phyloP scores from a whole-genome alignment of 1,140 invertebrate genomes.

The Drosophila guanche region DNA sequence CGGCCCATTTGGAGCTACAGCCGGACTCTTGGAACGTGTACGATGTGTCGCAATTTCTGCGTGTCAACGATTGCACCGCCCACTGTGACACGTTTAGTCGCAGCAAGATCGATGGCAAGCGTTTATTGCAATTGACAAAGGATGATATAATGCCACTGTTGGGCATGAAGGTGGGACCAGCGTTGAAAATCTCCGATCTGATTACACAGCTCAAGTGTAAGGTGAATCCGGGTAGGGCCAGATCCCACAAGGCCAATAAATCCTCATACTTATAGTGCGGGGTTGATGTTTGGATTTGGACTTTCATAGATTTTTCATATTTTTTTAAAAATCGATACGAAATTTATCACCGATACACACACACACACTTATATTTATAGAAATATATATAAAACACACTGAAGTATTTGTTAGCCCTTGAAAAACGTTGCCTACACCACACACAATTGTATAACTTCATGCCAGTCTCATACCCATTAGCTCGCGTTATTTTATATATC shows the following conservation, averaged over 20 bases:
- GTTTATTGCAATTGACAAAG: constrained; percentile 91
- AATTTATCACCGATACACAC: constrained; percentile 56
- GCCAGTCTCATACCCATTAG: constrained; percentile 48
- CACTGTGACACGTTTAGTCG: constrained; percentile 93
- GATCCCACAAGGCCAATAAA: constrained; percentile 80
- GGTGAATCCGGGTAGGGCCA: constrained; percentile 77
- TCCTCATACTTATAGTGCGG: constrained; percentile 82
- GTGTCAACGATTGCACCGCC: constrained; percentile 94
- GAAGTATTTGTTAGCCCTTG: constrained; percentile 74
- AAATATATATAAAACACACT: constrained; percentile 47
- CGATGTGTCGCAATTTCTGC: constrained; percentile 94
- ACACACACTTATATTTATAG: constrained; percentile 57
- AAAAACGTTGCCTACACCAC: constrained; percentile 76
- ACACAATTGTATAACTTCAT: constrained; percentile 72
- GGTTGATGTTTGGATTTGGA: neutral
- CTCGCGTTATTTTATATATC: constrained; percentile 68
- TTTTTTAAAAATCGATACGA: constrained; percentile 46
- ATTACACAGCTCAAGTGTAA: constrained; percentile 91
- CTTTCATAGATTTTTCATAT: constrained; percentile 12
- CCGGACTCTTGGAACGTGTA: constrained; percentile 91
- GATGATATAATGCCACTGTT: constrained; percentile 95
- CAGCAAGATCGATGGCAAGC: constrained; percentile 90
- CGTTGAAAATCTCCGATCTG: constrained; percentile 95
- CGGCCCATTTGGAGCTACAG: constrained; percentile 85
- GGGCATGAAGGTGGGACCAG: constrained; percentile 96